A percentile compares a stretch with the other conserved stretches of the same genome.
These are phyloP conservation scores for Drosophila santomea DNA, from an alignment of 1,140 invertebrate species.

Conservation along the genomic window DNA sequence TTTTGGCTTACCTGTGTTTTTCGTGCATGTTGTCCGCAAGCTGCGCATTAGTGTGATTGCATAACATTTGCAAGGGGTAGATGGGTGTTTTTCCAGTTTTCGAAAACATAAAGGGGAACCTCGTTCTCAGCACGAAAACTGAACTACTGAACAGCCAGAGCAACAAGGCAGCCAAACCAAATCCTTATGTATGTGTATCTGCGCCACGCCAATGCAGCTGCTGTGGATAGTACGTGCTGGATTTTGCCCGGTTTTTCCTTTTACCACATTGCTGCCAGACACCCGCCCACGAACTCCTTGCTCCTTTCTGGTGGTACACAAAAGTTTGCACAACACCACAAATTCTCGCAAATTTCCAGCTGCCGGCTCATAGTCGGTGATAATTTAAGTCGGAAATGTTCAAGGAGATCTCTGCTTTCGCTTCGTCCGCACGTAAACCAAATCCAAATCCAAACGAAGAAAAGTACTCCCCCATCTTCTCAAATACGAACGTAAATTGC, in stretches of 20 bases:
- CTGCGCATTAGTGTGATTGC: constrained; percentile 82
- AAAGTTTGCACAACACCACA: constrained; percentile 66
- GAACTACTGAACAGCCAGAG: constrained; percentile 8
- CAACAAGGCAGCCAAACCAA: constrained; percentile 64
- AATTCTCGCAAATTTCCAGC: constrained; percentile 70
- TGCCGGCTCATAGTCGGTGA: constrained; percentile 66
- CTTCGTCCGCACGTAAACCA: constrained; percentile 60
- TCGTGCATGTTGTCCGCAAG: constrained; percentile 58
- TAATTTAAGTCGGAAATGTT: constrained; percentile 82
- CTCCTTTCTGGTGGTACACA: constrained; percentile 20
- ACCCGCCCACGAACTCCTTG: not conserved
- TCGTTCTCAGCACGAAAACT: constrained; percentile 1
- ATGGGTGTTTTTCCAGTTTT: not conserved
- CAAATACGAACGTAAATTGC: constrained; percentile 63
- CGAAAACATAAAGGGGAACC: constrained; percentile 25
- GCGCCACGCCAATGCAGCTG: constrained; percentile 51
- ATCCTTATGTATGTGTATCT: constrained; percentile 61
- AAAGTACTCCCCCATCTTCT: constrained; percentile 17
- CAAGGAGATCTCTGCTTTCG: constrained; percentile 48
- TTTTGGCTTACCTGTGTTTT: constrained; percentile 4
- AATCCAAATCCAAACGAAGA: constrained; percentile 50
- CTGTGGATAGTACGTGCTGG: constrained; percentile 65
- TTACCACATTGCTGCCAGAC: not conserved
- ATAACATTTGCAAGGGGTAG: constrained; percentile 55
- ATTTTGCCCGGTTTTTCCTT: constrained; percentile 14